phyloP scores from a whole-genome alignment of 2,797 vertebrate species.

The Capromys pilorides region DNA sequence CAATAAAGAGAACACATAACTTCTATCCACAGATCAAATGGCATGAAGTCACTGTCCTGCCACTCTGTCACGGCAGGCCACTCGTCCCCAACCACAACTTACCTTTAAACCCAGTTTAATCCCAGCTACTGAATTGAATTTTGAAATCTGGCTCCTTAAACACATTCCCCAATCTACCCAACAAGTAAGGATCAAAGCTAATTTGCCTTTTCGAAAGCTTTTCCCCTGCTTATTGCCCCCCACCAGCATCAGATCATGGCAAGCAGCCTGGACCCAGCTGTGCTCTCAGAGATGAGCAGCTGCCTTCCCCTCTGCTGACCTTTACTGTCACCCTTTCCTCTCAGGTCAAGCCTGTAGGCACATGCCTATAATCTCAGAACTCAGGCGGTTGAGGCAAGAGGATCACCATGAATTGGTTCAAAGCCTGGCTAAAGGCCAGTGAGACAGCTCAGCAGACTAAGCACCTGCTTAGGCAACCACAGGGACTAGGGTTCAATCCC shows the following conservation, averaged over 20 bases:
- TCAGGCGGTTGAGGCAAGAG: neutral
- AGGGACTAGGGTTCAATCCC: too few species aligned
- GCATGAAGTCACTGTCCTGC: neutral
- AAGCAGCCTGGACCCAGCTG: neutral
- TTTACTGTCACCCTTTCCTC: neutral
- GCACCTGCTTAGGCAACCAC: too few species aligned
- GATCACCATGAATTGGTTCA: neutral
- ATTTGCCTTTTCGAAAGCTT: neutral
- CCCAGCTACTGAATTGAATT: neutral
- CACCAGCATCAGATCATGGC: neutral
- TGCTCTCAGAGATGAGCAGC: neutral
- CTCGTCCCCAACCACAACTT: neutral
- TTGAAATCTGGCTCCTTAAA: neutral
- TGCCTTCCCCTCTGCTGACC: neutral
- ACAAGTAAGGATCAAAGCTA: neutral
- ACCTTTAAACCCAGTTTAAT: neutral
- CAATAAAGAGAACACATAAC: slow-evolving; percentile 22
- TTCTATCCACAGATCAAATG: slow-evolving; percentile 1
- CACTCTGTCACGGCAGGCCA: neutral
- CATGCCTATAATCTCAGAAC: neutral
- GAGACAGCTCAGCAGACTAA: too few species aligned
- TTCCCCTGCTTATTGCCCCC: neutral
- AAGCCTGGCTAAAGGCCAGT: neutral
- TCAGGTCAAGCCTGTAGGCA: too few species aligned
- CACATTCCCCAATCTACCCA: neutral